A percentile compares a stretch with the other conserved stretches of the same genome.
phyloP scores from a whole-genome alignment of 2,888 invertebrate species.

The Hydraecia micacea region DNA sequence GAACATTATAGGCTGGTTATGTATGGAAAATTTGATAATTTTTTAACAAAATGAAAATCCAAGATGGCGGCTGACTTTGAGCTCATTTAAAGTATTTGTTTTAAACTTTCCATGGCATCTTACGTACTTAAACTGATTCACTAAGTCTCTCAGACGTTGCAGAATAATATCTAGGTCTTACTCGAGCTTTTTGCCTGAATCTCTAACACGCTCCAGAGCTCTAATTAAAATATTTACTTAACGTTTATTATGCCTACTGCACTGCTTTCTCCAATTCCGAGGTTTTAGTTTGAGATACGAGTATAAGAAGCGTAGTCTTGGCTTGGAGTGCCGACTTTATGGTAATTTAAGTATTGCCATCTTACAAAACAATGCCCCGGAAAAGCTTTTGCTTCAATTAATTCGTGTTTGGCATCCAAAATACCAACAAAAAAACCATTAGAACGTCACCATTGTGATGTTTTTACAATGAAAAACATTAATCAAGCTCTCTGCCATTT shows the following conservation, averaged over 20 bases:
- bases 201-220: slow-evolving; percentile 10
- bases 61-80: background rate
- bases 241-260: slow-evolving; percentile 24
- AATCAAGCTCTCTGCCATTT: background rate
- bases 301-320: background rate
- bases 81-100: background rate
- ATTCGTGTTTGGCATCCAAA: background rate
- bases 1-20: too few species aligned
- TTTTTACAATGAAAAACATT: background rate
- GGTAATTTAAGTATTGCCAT: background rate
- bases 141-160: background rate
- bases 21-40: too few species aligned
- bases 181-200: slow-evolving; percentile 7
- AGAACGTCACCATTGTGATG: background rate
- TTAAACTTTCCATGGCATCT: too few species aligned
- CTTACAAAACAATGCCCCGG: background rate
- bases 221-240: slow-evolving; percentile 63
- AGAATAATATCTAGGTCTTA: background rate
- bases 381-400: background rate
- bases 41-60: too few species aligned
- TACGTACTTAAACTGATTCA: background rate
- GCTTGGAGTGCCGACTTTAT: background rate
- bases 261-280: background rate
- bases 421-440: background rate
- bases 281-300: background rate